Evolutionary conservation across 2,113 vertebrate species (phyloP).

Genomic region (Phasianus colchicus): DNA sequence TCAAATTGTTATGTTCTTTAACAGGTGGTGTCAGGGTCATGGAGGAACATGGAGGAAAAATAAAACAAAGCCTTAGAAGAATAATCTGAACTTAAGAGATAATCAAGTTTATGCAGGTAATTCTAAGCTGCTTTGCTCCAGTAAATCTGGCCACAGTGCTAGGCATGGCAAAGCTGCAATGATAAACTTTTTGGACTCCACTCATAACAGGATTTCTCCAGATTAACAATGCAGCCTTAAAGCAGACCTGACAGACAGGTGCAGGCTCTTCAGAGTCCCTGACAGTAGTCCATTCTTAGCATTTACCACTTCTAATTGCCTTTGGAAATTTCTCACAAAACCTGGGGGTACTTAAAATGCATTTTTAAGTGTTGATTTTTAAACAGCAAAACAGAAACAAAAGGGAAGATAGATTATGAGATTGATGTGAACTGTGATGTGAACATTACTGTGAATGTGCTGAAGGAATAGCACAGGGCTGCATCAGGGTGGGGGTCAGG

Average conservation of each 20-base stretch:
- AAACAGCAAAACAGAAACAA: background rate
- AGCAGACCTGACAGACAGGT: background rate
- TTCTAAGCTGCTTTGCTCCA: conserved; percentile 36
- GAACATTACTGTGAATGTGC: background rate
- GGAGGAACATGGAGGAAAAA: accelerated
- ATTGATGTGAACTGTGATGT: background rate
- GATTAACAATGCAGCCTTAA: conserved; percentile 19
- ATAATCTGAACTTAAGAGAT: background rate
- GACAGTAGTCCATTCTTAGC: background rate
- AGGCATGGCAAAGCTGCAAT: background rate
- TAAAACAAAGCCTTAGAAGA: background rate
- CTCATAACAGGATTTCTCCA: conserved; percentile 21
- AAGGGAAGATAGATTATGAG: background rate
- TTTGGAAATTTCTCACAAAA: background rate
- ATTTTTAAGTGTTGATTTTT: background rate
- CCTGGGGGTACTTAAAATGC: background rate
- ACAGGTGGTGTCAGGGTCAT: background rate
- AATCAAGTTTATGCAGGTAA: conserved; percentile 2
- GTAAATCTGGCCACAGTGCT: background rate
- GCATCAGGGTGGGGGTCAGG: background rate
- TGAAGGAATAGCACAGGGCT: background rate
- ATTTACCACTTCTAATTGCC: background rate
- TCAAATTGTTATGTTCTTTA: background rate
- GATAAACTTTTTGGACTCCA: background rate
- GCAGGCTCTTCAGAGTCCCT: background rate